Evolutionary conservation across 2,113 vertebrate species (phyloP), one percentile per base, ranked within the genome.

Genomic region (Sakesphorus luctuosus): DNA sequence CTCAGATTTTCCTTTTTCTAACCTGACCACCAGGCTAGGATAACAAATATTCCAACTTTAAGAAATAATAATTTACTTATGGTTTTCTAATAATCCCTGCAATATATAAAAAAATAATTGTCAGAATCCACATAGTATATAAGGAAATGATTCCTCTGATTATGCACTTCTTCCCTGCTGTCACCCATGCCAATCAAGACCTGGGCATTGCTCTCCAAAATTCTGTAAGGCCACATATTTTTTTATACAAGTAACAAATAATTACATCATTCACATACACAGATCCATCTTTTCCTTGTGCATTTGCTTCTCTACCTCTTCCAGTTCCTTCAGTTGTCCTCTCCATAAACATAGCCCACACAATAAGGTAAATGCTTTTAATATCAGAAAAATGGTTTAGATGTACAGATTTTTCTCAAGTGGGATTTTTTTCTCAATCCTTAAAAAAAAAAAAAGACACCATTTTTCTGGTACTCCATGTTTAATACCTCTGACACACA

Each of bases 41-140:
- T 49, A 96, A 97, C 88, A 96, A 95, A 94, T 96, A 89, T 90
- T 82, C 90, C 91, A 93, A 35, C 11, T 29, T 78, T 69, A 91
- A 88, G n/a, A 80, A 96, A 52, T 87, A 87, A 76, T 59, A 83
- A 91, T 77, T 94, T 35, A 38, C 47, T 94, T 95, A 75, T 67
- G 16, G 11, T 89, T 96, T 95, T 92, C 61, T 75, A 28, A 20
- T 93, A 84, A 94, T 68, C 75, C 40, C 19, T 31, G 15, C 26
- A n/a, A 31, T 43, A 31, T 43, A 76, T 21, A 43, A 69, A 83
- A 47, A 31, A 40, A 40, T 23, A 35, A 40, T 69, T 88, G 29
- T 87, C 74, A 93, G 61, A 84, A 87, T 55, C 66, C 40, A 74
- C 49, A 74, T 28, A 58, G 17, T 73, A 6, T 35, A 35, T 18